A percentile compares a stretch with the other conserved stretches of the same genome.
These are phyloP conservation scores for Peromyscus attwateri DNA, from an alignment of 2,797 vertebrate species.

Conservation along the genomic window DNA sequence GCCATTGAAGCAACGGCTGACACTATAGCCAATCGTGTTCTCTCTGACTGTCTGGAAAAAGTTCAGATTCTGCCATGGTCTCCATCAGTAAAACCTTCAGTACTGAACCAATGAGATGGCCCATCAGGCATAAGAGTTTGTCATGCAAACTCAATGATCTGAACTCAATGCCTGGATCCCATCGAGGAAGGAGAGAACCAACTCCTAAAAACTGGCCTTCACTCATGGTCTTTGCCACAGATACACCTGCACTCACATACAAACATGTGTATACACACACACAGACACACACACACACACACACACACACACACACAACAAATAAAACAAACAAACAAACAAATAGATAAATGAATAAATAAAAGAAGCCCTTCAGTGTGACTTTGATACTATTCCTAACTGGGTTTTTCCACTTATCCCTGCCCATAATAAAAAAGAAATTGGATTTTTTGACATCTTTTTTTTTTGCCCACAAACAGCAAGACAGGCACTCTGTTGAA, in stretches of 20 bases:
- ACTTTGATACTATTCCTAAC: slow-evolving; percentile 34
- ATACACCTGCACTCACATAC: not conserved
- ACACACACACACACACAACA: not conserved
- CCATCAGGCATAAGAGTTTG: not conserved
- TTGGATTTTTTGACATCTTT: slow-evolving; percentile 31
- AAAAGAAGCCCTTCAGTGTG: not conserved
- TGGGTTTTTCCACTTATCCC: not conserved
- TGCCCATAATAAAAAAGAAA: slow-evolving; percentile 64
- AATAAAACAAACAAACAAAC: too few relatives aligned
- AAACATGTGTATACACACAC: not conserved
- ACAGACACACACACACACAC: too few relatives aligned
- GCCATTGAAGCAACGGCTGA: not conserved
- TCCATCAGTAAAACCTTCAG: not conserved
- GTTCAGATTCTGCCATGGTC: not conserved
- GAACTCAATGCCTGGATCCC: not conserved
- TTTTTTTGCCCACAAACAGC: not conserved
- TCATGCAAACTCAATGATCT: too few relatives aligned
- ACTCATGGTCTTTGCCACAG: not conserved
- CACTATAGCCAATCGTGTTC: not conserved
- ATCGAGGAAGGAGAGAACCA: not conserved
- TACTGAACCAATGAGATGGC: not conserved
- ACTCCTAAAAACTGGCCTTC: not conserved
- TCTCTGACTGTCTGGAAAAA: slow-evolving; percentile 26
- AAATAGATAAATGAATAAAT: not conserved
- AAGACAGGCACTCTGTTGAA: slow-evolving; percentile 1